Conservation (phyloP, 2,113 vertebrate genomes). For the Chloropsis cyanopogon region DNA sequence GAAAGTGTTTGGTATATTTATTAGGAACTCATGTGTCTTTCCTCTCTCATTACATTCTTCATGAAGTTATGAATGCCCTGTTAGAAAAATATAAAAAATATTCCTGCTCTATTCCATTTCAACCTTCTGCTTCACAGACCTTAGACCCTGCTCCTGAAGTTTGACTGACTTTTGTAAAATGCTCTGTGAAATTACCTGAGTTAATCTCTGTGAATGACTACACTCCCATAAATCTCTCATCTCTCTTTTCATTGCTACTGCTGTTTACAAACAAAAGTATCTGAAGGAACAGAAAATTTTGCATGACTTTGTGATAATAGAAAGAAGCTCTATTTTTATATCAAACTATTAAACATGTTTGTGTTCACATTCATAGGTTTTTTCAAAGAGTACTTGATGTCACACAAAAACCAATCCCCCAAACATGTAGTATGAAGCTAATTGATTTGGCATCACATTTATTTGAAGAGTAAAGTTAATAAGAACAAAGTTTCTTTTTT, state of each 20-base stretch:
- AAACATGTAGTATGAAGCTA: background rate
- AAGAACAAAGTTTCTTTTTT: background rate
- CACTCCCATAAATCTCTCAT: background rate
- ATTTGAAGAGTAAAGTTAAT: background rate
- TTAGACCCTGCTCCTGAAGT: background rate
- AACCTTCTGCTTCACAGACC: background rate
- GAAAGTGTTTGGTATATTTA: background rate
- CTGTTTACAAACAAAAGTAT: background rate
- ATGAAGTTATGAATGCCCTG: background rate
- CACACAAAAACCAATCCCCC: background rate
- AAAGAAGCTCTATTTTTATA: background rate
- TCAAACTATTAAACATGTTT: background rate
- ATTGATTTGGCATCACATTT: background rate
- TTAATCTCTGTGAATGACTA: background rate
- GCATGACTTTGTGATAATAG: background rate
- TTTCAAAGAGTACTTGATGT: background rate
- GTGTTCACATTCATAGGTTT: background rate
- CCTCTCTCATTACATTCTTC: background rate
- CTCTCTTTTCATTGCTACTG: background rate
- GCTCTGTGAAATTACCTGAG: background rate
- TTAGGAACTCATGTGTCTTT: background rate
- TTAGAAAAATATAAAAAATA: background rate
- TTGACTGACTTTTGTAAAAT: background rate
- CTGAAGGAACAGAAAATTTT: background rate
- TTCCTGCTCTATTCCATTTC: background rate